Percentiles rank a stretch among this genome's conserved stretches.
phyloP scores from a whole-genome alignment of 64 coral and sea anemone species.

The Trachythela sp. region DNA sequence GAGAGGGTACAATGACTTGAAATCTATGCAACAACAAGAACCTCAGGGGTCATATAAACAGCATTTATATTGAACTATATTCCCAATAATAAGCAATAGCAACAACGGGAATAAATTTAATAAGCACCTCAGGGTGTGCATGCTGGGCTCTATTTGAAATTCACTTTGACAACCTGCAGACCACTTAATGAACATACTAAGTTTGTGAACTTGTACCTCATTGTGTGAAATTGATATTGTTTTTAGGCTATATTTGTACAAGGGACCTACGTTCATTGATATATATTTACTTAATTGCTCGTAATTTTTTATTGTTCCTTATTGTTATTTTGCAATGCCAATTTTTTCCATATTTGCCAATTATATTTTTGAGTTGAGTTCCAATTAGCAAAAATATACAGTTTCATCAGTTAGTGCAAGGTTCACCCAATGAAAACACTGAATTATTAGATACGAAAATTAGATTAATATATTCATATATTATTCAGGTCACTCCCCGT shows the following conservation, averaged over 20 bases:
- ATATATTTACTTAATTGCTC: neutral
- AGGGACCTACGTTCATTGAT: neutral
- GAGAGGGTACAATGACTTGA: neutral
- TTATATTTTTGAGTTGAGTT: no score
- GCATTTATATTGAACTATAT: neutral
- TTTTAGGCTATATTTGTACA: neutral
- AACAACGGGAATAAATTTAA: neutral
- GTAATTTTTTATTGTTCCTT: neutral
- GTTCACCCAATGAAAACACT: no score
- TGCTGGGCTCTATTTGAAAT: neutral
- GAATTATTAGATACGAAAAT: no score
- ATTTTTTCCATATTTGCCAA: no score
- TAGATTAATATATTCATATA: no score
- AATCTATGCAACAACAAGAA: neutral
- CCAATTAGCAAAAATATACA: no score
- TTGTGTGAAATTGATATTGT: neutral
- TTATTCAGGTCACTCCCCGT: no score
- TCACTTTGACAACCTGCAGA: neutral
- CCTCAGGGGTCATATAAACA: neutral
- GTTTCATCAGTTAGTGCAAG: no score
- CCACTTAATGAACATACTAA: neutral
- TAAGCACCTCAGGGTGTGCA: neutral
- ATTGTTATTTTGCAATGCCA: neutral
- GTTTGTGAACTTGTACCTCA: neutral
- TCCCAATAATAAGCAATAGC: neutral